phyloP scores from a whole-genome alignment of 2,113 vertebrate genomes.

The Nansenia antarctica region DNA sequence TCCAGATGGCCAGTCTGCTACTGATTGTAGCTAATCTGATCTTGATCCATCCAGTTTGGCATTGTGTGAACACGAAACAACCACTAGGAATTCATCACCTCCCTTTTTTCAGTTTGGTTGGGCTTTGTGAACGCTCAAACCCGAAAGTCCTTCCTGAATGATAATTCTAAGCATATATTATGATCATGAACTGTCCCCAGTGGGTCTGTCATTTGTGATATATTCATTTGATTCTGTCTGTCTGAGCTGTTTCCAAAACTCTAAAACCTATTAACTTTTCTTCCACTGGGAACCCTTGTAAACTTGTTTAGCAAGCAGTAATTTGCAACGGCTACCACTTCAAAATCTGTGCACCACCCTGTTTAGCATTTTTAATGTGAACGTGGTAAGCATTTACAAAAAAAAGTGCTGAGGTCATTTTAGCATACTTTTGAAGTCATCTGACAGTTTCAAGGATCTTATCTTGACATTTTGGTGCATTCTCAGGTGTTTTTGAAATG shows the following conservation, averaged over 20 bases:
- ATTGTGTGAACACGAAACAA: not conserved
- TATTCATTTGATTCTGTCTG: constrained; percentile 22
- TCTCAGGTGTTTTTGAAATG: not conserved
- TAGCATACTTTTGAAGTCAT: constrained; percentile 4
- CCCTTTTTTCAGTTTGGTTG: not conserved
- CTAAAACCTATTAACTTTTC: not conserved
- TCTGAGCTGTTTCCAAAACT: not conserved
- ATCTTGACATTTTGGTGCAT: not conserved
- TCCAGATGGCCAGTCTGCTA: too few species aligned
- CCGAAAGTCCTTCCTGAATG: not conserved
- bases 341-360: constrained; percentile 7
- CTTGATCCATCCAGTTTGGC: not conserved
- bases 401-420: not conserved
- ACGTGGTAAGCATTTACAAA: not conserved
- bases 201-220: not conserved
- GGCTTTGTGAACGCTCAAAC: not conserved
- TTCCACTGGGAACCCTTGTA: not conserved
- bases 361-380: not conserved
- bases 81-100: not conserved
- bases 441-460: not conserved
- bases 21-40: not conserved
- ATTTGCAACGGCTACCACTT: constrained; percentile 6
- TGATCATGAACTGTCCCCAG: not conserved
- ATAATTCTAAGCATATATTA: not conserved
- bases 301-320: constrained; percentile 14